Base-by-base conservation (phyloP, 2,888 invertebrate species). In the Lacanobia wlatinum region DNA sequence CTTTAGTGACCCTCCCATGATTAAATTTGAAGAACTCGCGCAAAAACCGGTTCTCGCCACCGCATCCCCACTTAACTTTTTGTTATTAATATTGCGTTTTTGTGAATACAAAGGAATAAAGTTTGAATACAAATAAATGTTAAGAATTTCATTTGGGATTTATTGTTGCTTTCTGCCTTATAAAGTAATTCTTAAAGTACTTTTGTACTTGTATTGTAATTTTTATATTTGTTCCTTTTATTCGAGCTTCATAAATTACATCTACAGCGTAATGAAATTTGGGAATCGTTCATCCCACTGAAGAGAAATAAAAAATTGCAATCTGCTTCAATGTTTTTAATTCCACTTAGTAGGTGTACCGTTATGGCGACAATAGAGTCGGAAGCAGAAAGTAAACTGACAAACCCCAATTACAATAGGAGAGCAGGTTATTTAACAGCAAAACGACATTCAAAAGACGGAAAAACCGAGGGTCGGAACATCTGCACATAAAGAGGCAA, bases 401-500 rank as follows among this genome's bases (percentile, higher is more conserved):
- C 90, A 91, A 93, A 91, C 91, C 89, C 90, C 91, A 93, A 94
- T 95, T 93, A 95, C 93, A 94, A 95, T 95, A 94, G 94, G 93
- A 93, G 92, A 94, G 92, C 93, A 94, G 93, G 93, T 95, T 96
- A 95, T 95, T 95, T 95, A 95, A 94, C 95, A 93, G 95, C 94
- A 94, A 95, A 96, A 94, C 94, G 96, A 96, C 96, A 96, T 95
- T 96, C 94, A 95, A 96, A 95, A 95, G 95, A 95, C 93, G 94
- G 94, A 94, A 96, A 94, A 95, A 93, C 94, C 94, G 95, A 94
- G 95, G 95, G 95, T 94, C 91, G 96, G 94, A 94, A 95, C 95
- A 95, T 96, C 96, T 95, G 95, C 94, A 95, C 95, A 96, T 95
- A 96, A 96, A 96, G 95, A 96, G 96, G 96, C 96, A 96, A 96